Base-by-base conservation (phyloP, 2,113 vertebrate genomes). In the Prochilodus magdalenae region DNA sequence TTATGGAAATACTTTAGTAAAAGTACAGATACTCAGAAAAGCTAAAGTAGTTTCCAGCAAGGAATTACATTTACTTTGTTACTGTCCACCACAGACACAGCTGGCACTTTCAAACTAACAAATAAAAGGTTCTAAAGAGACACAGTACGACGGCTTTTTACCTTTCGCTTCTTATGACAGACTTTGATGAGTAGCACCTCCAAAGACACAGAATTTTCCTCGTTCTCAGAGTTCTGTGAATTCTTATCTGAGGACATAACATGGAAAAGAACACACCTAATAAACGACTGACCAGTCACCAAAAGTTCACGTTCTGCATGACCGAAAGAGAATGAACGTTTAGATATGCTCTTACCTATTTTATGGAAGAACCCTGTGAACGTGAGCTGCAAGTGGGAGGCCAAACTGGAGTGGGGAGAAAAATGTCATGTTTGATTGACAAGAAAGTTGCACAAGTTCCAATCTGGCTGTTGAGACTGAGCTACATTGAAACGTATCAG, bases 281-380 rank as follows among this genome's bases (percentile, higher is more conserved):
- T n/a, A n/a, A n/a, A n/a, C n/a, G n/a, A 75, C 22, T 18, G 30
- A 18, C 2, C 0, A 22, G 30, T 49, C 59, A 30, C 0, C 1
- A 16, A 7, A 44, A 11, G 53, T 72, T 36, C 7, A n/a, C n/a
- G 53, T 26, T 16, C 4, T 10, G n/a, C 18, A 12, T 16, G 11
- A 51, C 14, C 8, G 26, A 20, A n/a, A n/a, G n/a, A 36, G 33
- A 3, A 36, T 36, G 33, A 36, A 36, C 33, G n/a, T n/a, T n/a
- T n/a, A n/a, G n/a, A n/a, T n/a, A n/a, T n/a, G n/a, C n/a, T n/a
- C 96, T 86, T 94, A 99, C 98, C 98, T 91, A 96, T 97, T 95
- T 99, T 98, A 94, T 98, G 96, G 95, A 99, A 99, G 95, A 99
- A 99, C 91, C 98, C 98, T 90, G 97, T 99, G 93, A 99, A 99